A percentile compares a stretch with the other conserved stretches of the same genome.
phyloP scores from a whole-genome alignment of 30 jellyfish, hydroid and myxozoan genomes.

The Hydractinia symbiolongicarpus region DNA sequence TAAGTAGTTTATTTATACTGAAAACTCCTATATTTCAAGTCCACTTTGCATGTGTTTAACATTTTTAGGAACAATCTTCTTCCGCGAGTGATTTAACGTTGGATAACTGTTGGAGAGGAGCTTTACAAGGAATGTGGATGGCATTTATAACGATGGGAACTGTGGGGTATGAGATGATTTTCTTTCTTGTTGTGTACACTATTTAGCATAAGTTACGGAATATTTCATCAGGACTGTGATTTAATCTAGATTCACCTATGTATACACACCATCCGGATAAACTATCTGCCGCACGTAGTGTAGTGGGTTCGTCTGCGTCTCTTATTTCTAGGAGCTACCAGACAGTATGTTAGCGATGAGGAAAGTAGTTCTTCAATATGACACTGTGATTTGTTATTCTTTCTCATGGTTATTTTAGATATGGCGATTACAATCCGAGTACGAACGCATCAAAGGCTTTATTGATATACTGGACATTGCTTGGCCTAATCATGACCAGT shows the following conservation, averaged over 20 bases:
- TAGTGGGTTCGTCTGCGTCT: too few species aligned
- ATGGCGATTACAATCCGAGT: conserved; percentile 43
- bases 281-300: too few species aligned
- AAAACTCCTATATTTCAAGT: too few species aligned
- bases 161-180: conserved; percentile 37
- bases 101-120: conserved; percentile 17
- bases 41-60: too few species aligned
- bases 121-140: conserved; percentile 55
- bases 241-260: too few species aligned
- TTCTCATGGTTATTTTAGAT: background rate
- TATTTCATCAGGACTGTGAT: too few species aligned
- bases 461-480: background rate
- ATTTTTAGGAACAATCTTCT: conserved; percentile 41
- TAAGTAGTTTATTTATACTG: conserved; percentile 17
- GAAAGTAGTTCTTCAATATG: too few species aligned
- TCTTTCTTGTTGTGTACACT: background rate
- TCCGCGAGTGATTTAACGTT: conserved; percentile 15
- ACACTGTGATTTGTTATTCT: too few species aligned
- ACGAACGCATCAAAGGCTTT: conserved; percentile 7
- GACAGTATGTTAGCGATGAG: too few species aligned
- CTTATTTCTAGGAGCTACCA: too few species aligned
- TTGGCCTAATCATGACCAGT: background rate
- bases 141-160: conserved; percentile 57
- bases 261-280: too few species aligned
- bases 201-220: too few species aligned